These are phyloP conservation scores for Corvus cornix DNA, from an alignment of 2,113 vertebrate species.

Conservation along the genomic window DNA sequence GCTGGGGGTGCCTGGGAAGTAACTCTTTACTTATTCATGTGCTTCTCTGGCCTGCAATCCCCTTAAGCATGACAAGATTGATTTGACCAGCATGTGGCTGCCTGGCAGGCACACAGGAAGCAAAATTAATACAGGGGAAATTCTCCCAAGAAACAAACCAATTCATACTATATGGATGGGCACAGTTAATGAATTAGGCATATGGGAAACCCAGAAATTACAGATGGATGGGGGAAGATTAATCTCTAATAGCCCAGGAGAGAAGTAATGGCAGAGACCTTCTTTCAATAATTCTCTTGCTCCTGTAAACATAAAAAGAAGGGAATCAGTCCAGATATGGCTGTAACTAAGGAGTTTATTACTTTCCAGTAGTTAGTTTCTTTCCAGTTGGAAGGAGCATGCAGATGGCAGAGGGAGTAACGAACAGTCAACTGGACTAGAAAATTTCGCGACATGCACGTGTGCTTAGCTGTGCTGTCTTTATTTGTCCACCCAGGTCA, in stretches of 20 bases:
- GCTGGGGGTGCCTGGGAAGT: neutral
- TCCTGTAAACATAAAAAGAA: neutral
- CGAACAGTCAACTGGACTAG: neutral
- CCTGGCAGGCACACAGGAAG: neutral
- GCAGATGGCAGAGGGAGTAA: neutral
- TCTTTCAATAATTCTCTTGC: slow-evolving; percentile 5
- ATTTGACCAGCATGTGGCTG: neutral
- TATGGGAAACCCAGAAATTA: neutral
- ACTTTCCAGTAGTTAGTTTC: neutral
- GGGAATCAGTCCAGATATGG: neutral
- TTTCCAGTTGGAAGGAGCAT: neutral
- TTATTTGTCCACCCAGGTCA: neutral
- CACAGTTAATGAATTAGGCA: neutral
- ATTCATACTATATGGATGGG: neutral
- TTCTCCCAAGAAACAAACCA: slow-evolving; percentile 13
- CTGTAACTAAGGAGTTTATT: neutral
- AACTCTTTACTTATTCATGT: neutral
- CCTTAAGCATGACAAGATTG: slow-evolving; percentile 5
- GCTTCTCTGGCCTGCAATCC: neutral
- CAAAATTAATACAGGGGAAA: neutral
- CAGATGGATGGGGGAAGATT: neutral
- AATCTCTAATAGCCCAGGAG: slow-evolving; percentile 9
- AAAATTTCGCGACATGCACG: neutral
- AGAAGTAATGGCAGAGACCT: neutral
- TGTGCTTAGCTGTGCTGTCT: neutral